These are phyloP conservation scores for Subanguina moxae DNA, from an alignment of 1,140 invertebrate species.

Conservation along the genomic window DNA sequence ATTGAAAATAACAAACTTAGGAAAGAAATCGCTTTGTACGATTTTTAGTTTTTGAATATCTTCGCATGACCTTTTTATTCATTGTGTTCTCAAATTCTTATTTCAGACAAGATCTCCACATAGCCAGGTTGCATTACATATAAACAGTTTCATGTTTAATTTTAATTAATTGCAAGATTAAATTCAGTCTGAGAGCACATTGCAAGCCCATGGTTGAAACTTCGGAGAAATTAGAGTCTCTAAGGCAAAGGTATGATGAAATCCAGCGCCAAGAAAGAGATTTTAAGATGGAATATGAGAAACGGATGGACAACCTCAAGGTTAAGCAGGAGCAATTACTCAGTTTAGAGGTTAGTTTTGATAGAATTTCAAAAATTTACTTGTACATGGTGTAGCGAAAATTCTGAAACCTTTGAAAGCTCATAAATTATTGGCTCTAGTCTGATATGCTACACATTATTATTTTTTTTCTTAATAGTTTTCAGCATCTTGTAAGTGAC, in stretches of 20 bases:
- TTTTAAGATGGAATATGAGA: slow-evolving; percentile 36
- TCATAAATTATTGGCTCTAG: too few species aligned
- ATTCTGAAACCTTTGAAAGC: too few species aligned
- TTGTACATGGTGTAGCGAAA: too few species aligned
- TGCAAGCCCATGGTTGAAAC: slow-evolving; percentile 36
- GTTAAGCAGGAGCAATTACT: slow-evolving; percentile 20
- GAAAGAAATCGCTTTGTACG: slow-evolving; percentile 38
- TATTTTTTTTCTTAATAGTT: too few species aligned
- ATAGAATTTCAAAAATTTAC: not conserved
- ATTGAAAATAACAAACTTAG: slow-evolving; percentile 29
- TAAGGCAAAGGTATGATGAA: slow-evolving; percentile 41
- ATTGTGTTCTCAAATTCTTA: not conserved
- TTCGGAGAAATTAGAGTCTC: slow-evolving; percentile 35
- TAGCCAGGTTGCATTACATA: too few species aligned
- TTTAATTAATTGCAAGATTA: too few species aligned
- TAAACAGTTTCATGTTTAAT: too few species aligned
- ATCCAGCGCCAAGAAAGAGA: slow-evolving; percentile 23
- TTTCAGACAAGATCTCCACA: slow-evolving; percentile 30
- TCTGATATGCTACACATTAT: too few species aligned
- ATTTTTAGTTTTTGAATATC: not conserved
- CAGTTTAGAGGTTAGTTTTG: slow-evolving; percentile 24
- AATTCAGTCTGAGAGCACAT: slow-evolving; percentile 13
- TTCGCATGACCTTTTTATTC: not conserved
- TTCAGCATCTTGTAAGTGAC: too few species aligned
- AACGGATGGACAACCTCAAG: slow-evolving; percentile 19